Evolutionary conservation across 2,888 invertebrate species (phyloP).

Genomic region (Oxycera nigricornis): DNA sequence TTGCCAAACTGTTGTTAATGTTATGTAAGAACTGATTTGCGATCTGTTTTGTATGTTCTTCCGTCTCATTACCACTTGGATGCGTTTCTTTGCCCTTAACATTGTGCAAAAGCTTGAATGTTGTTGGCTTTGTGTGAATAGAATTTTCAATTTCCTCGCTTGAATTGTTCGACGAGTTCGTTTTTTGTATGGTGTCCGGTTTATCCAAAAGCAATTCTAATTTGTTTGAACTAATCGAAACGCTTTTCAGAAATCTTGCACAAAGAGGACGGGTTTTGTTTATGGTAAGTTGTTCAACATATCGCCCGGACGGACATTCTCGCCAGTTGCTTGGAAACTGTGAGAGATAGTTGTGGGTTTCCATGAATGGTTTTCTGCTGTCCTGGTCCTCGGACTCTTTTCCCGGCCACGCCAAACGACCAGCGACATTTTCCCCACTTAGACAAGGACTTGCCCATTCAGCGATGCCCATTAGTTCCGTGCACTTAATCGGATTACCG

Average conservation of each 20-base stretch:
- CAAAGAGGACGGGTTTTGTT: not conserved
- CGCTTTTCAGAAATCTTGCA: not conserved
- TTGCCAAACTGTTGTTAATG: slow-evolving; percentile 18
- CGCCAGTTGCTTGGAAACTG: slow-evolving; percentile 49
- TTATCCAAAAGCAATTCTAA: slow-evolving; percentile 22
- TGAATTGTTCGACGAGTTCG: not conserved
- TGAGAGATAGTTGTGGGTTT: slow-evolving; percentile 56
- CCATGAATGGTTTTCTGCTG: slow-evolving; percentile 54
- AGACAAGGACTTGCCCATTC: slow-evolving; percentile 62
- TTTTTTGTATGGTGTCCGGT: not conserved
- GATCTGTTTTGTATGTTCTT: slow-evolving; percentile 2
- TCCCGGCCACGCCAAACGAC: not conserved
- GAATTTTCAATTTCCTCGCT: slow-evolving; percentile 32
- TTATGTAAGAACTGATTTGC: slow-evolving; percentile 19
- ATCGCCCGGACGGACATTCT: not conserved
- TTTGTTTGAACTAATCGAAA: slow-evolving; percentile 4
- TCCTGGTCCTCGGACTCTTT: not conserved
- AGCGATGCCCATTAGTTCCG: slow-evolving; percentile 59
- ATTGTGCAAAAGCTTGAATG: not conserved
- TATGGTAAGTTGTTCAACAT: not conserved
- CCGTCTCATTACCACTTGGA: not conserved
- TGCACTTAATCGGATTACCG: slow-evolving; percentile 61
- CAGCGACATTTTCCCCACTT: slow-evolving; percentile 4
- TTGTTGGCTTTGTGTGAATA: not conserved
- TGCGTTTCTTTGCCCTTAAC: not conserved